Conservation (phyloP, 2,888 invertebrate species). For the Agrochola lota region DNA sequence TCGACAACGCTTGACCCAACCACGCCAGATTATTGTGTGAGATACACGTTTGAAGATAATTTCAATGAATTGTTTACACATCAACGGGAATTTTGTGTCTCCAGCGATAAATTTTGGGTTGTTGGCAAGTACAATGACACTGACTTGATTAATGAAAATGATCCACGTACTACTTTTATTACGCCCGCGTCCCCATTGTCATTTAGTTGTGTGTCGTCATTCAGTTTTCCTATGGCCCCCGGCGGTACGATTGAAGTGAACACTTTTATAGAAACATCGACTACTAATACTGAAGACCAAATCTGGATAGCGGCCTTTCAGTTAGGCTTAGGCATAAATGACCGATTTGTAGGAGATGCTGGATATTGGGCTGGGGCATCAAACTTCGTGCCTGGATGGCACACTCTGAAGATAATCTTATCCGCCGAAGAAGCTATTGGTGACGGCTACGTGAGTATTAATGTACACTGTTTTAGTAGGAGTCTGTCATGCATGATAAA, state of each 20-base stretch:
- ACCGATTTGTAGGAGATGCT: conserved; percentile 2
- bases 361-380: too few relatives aligned
- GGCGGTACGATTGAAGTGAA: neutral
- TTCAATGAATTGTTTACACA: too few relatives aligned
- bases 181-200: conserved; percentile 3
- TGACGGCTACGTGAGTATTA: conserved; percentile 17
- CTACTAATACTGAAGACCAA: too few relatives aligned
- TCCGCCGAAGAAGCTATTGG: neutral
- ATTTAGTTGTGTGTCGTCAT: neutral
- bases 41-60: too few relatives aligned
- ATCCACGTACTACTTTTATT: neutral
- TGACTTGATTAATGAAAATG: neutral
- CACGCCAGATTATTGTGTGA: too few relatives aligned
- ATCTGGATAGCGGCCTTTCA: too few relatives aligned
- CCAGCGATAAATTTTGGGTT: too few relatives aligned
- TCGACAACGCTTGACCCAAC: too few relatives aligned
- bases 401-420: too few relatives aligned
- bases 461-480: neutral
- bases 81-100: too few relatives aligned
- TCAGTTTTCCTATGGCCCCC: neutral
- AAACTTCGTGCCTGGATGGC: neutral
- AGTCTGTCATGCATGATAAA: neutral
- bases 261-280: neutral
- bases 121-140: too few relatives aligned
- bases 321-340: too few relatives aligned